These are phyloP conservation scores for Telenomus remus DNA, from an alignment of 1,140 invertebrate species.

Conservation along the genomic window DNA sequence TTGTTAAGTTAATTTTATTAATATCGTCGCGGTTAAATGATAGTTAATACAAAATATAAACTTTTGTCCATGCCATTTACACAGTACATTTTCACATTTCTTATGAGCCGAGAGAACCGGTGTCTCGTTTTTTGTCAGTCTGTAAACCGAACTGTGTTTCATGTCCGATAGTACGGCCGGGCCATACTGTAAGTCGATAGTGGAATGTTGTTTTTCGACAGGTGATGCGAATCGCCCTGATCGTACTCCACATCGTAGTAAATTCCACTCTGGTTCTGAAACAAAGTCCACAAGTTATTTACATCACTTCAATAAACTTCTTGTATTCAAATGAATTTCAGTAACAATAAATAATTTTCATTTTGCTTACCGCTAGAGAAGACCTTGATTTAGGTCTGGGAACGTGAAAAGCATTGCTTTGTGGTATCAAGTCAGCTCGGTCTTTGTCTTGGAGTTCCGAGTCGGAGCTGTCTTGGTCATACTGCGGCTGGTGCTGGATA, in stretches of 20 bases:
- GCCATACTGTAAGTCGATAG: conserved; percentile 81
- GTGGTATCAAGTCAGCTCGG: conserved; percentile 82
- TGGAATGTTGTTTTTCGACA: conserved; percentile 79
- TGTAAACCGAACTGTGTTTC: conserved; percentile 32
- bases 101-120: conserved; percentile 6
- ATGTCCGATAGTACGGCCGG: conserved; percentile 73
- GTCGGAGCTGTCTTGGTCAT: conserved; percentile 76
- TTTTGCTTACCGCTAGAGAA: conserved; percentile 79
- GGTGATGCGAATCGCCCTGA: conserved; percentile 79
- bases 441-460: conserved; percentile 81
- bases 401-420: conserved; percentile 76
- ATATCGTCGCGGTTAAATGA: conserved; percentile 45
- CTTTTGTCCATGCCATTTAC: conserved; percentile 29
- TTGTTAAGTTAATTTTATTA: conserved; percentile 47
- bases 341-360: neutral
- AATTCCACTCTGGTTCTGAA: conserved; percentile 88
- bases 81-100: conserved; percentile 35
- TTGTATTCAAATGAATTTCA: too few relatives aligned
- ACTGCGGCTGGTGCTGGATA: conserved; percentile 60
- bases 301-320: too few relatives aligned
- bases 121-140: conserved; percentile 10
- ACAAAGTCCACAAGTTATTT: conserved; percentile 21
- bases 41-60: conserved; percentile 51
- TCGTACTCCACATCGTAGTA: conserved; percentile 92
- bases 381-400: conserved; percentile 87